Evolutionary conservation across 2,113 vertebrate species (phyloP).

Genomic region (Tachysurus vachellii): DNA sequence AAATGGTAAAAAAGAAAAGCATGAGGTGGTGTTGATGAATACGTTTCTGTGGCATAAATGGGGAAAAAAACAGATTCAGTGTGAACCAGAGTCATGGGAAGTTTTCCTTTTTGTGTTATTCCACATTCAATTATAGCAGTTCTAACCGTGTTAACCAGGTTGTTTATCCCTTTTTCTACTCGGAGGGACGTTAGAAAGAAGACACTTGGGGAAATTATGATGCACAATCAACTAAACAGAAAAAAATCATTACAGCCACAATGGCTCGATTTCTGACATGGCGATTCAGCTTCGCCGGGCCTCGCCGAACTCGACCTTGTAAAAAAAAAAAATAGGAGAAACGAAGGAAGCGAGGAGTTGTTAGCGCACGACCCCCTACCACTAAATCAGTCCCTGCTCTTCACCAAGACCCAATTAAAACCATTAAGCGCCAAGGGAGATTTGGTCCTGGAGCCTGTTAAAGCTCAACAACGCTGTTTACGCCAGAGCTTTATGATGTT

Average conservation of each 20-base stretch:
- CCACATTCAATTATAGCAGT: neutral
- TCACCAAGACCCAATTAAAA: conserved; percentile 57
- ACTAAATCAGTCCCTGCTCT: conserved; percentile 60
- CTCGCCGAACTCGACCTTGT: neutral
- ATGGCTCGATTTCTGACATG: neutral
- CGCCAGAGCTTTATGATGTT: conserved; percentile 53
- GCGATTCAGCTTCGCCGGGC: neutral
- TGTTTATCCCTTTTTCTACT: neutral
- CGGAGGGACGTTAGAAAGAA: conserved; percentile 9
- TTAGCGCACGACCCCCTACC: conserved; percentile 54
- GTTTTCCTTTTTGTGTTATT: neutral
- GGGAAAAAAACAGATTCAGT: neutral
- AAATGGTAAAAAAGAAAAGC: neutral
- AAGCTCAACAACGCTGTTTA: conserved; percentile 62
- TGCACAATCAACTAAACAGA: conserved; percentile 22
- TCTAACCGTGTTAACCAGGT: neutral
- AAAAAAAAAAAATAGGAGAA: conserved; percentile 40
- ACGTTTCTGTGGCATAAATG: neutral
- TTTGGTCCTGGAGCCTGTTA: conserved; percentile 57
- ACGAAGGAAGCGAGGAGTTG: conserved; percentile 57
- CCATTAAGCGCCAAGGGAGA: conserved; percentile 60
- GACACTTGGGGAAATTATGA: conserved; percentile 37
- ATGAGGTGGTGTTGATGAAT: neutral
- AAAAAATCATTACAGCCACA: conserved; percentile 35
- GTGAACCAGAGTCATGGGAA: neutral